Percentiles rank a stretch among this genome's conserved stretches.
These are phyloP conservation scores for Aphyosemion australe DNA, from an alignment of 2,113 vertebrate species.

Conservation along the genomic window DNA sequence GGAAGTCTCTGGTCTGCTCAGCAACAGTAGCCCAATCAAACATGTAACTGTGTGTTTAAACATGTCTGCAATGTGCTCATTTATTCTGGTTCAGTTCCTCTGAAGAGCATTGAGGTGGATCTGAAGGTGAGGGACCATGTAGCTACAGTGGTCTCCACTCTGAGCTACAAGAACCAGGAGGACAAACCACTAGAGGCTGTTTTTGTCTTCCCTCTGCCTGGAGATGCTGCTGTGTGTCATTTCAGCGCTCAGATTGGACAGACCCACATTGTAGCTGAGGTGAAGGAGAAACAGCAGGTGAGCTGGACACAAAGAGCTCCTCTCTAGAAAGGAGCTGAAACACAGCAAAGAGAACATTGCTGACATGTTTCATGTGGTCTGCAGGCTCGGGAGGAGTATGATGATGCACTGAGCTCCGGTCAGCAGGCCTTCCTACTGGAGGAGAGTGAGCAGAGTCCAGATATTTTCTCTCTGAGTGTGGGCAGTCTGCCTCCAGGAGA, in stretches of 20 bases:
- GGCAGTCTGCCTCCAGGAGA: constrained; percentile 81
- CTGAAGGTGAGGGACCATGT: constrained; percentile 81
- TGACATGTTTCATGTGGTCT: not conserved
- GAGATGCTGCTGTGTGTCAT: constrained; percentile 82
- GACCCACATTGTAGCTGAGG: constrained; percentile 77
- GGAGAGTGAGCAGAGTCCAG: constrained; percentile 75
- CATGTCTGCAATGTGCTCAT: not conserved
- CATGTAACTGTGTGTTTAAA: not conserved
- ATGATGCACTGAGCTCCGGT: constrained; percentile 81
- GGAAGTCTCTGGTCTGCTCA: no score
- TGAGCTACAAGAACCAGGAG: constrained; percentile 84
- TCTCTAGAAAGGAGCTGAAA: not conserved
- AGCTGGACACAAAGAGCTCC: constrained; percentile 35
- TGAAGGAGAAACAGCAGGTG: constrained; percentile 57
- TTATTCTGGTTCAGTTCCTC: constrained; percentile 72
- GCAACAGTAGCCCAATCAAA: no score
- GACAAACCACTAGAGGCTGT: constrained; percentile 77
- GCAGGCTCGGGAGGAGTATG: constrained; percentile 79
- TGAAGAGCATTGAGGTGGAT: constrained; percentile 81
- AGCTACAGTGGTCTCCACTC: constrained; percentile 70
- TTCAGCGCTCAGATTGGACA: constrained; percentile 79
- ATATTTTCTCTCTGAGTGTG: constrained; percentile 82
- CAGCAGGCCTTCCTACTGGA: constrained; percentile 81
- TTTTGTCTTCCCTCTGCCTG: constrained; percentile 86
- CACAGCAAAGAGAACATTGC: not conserved